These are phyloP conservation scores for Pyxicephalus adspersus DNA, from an alignment of 2,113 vertebrate genomes.

Conservation along the genomic window DNA sequence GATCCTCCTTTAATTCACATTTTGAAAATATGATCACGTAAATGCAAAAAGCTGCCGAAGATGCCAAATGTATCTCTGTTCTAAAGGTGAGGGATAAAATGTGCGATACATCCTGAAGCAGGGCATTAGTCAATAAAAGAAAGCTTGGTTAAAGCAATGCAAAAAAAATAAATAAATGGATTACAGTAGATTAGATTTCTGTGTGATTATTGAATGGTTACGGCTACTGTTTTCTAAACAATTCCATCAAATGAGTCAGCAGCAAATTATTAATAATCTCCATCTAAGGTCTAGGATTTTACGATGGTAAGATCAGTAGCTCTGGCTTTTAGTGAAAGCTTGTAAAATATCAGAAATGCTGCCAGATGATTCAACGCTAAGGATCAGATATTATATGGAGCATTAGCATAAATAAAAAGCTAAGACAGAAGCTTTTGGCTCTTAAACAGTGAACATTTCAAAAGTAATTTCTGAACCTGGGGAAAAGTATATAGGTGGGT, in stretches of 20 bases:
- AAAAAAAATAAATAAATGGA: conserved; percentile 2
- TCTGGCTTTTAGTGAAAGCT: not conserved
- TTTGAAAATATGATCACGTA: not conserved
- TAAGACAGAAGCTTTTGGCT: too few species aligned
- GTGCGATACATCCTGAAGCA: not conserved
- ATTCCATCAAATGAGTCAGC: not conserved
- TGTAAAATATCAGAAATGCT: too few species aligned
- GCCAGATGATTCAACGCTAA: too few species aligned
- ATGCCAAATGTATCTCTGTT: not conserved
- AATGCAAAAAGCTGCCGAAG: not conserved
- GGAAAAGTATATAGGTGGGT: too few species aligned
- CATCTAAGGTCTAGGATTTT: not conserved
- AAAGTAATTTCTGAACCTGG: too few species aligned
- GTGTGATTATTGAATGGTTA: not conserved
- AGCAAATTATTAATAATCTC: conserved; percentile 24
- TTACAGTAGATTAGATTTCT: conserved; percentile 9
- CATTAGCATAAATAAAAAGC: too few species aligned
- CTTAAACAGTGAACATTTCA: too few species aligned
- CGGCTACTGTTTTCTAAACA: conserved; percentile 1
- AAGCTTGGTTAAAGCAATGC: conserved; percentile 14
- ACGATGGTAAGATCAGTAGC: not conserved
- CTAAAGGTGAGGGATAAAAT: not conserved
- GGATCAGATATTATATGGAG: too few species aligned
- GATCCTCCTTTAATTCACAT: not conserved
- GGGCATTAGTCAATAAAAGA: conserved; percentile 5